Evolutionary conservation across 2,113 vertebrate genomes (phyloP).

Genomic region (Sciurus niger): DNA sequence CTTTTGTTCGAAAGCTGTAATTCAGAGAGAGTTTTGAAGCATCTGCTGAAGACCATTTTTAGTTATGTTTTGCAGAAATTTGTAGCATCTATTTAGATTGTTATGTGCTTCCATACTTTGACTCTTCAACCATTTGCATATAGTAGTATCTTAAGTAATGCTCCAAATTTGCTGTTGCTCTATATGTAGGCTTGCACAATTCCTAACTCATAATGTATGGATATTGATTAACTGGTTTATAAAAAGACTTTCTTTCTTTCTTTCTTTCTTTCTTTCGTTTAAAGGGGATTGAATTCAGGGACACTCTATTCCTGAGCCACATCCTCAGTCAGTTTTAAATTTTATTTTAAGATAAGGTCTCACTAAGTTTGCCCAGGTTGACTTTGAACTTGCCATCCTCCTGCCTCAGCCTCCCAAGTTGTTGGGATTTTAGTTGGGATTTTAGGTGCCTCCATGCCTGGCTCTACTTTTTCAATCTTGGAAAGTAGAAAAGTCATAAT

Average conservation of each 20-base stretch:
- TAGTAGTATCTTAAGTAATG: conserved; percentile 42
- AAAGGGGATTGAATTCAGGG: not conserved
- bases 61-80: conserved; percentile 67
- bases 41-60: conserved; percentile 68
- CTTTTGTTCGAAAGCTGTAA: conserved; percentile 71
- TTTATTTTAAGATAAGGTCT: not conserved
- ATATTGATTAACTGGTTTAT: conserved; percentile 48
- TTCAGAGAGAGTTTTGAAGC: conserved; percentile 57
- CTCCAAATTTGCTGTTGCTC: conserved; percentile 24
- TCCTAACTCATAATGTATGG: not conserved
- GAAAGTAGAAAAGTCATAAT: conserved; percentile 19
- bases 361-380: not conserved
- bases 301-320: not conserved
- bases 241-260: not conserved
- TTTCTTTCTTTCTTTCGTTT: too few relatives aligned
- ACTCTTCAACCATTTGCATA: conserved; percentile 56
- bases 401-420: not conserved
- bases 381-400: not conserved
- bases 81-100: conserved; percentile 61
- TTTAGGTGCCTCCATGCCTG: not conserved
- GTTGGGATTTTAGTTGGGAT: not conserved
- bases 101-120: not conserved
- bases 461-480: conserved; percentile 15
- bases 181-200: not conserved
- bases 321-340: not conserved